Conservation (phyloP, 2,888 invertebrate genomes). For the Heliothis peltigera region DNA sequence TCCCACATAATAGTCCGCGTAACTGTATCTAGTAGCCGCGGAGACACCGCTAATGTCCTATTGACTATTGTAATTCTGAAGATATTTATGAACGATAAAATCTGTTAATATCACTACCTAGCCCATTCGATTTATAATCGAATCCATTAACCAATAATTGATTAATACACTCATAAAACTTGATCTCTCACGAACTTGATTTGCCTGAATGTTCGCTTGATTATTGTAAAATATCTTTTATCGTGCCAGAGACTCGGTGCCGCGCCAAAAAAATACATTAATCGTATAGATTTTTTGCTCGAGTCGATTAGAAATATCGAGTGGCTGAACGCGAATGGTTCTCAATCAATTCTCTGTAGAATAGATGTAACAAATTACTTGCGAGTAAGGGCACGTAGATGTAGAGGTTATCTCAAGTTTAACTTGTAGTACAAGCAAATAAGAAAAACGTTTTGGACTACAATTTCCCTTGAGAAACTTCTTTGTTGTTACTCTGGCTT, state of each 20-base stretch:
- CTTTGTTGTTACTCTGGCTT: constrained; percentile 13
- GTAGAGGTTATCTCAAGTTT: constrained; percentile 42
- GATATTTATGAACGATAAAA: constrained; percentile 51
- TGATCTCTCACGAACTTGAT: constrained; percentile 22
- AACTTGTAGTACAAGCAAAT: constrained; percentile 11
- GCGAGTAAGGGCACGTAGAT: constrained; percentile 26
- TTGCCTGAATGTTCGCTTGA: constrained; percentile 19
- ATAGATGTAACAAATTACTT: constrained; percentile 33
- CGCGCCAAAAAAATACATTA: constrained; percentile 34
- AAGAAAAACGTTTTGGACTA: constrained; percentile 22
- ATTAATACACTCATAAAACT: constrained; percentile 48
- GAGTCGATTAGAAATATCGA: constrained; percentile 43
- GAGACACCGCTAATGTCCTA: constrained; percentile 45
- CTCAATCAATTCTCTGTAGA: constrained; percentile 43
- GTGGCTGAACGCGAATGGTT: constrained; percentile 49
- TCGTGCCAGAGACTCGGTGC: constrained; percentile 22
- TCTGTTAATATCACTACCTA: constrained; percentile 29
- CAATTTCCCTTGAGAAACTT: constrained; percentile 34
- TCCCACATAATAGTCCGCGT: constrained; percentile 40
- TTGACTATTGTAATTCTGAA: constrained; percentile 63
- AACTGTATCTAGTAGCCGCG: constrained; percentile 37
- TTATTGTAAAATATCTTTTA: constrained; percentile 38
- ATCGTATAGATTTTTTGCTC: constrained; percentile 42
- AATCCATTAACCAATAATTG: constrained; percentile 49
- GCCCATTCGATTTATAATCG: constrained; percentile 33